These are phyloP conservation scores for Taenaris catops DNA, from an alignment of 2,888 invertebrate genomes.

Conservation along the genomic window DNA sequence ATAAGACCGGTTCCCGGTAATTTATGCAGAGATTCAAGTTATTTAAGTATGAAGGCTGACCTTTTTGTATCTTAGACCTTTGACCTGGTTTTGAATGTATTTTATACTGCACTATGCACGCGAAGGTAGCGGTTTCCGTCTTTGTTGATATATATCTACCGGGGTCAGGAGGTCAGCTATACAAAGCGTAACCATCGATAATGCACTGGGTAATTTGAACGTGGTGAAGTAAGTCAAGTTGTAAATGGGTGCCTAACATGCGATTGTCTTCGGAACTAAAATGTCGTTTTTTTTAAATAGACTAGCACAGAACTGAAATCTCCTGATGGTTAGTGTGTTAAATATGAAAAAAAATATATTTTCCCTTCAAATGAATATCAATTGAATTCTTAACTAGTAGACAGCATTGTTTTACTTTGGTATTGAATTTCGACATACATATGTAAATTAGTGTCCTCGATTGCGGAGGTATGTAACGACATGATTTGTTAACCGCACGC, in stretches of 20 bases:
- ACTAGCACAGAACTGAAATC: too few relatives aligned
- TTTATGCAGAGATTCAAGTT: slow-evolving; percentile 2
- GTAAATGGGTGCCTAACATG: too few relatives aligned
- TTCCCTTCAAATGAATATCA: too few relatives aligned
- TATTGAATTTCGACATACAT: too few relatives aligned
- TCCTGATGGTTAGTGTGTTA: too few relatives aligned
- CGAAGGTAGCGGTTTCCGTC: slow-evolving; percentile 35
- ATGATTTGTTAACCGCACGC: slow-evolving; percentile 67
- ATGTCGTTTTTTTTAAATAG: too few relatives aligned
- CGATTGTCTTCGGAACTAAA: too few relatives aligned
- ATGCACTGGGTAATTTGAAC: not conserved
- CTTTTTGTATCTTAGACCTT: slow-evolving; percentile 22
- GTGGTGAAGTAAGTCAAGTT: too few relatives aligned
- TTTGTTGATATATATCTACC: slow-evolving; percentile 30
- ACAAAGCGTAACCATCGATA: not conserved
- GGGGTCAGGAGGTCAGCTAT: slow-evolving; percentile 4
- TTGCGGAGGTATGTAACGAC: slow-evolving; percentile 55
- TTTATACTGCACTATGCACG: slow-evolving; percentile 26
- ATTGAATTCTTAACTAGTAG: too few relatives aligned
- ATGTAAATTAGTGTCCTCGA: slow-evolving; percentile 64
- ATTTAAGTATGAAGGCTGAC: slow-evolving; percentile 16
- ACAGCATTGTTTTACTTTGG: too few relatives aligned
- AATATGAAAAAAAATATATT: too few relatives aligned
- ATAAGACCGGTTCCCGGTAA: too few relatives aligned
- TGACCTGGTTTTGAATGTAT: slow-evolving; percentile 21